These are phyloP conservation scores for Zaprionus ghesquierei DNA, from an alignment of 1,140 invertebrate species.

Conservation along the genomic window DNA sequence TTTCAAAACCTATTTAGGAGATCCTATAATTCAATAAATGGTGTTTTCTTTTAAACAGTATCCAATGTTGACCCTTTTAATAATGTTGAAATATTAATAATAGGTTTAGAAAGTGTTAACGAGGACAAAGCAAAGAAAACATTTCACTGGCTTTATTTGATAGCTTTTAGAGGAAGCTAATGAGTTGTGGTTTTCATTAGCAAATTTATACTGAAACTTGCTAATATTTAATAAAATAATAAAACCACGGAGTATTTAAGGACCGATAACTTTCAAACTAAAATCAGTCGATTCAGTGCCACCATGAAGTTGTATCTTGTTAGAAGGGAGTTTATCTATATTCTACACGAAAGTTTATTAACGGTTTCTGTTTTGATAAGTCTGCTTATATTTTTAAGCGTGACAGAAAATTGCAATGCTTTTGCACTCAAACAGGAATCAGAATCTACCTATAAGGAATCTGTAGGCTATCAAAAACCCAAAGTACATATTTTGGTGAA, in stretches of 20 bases:
- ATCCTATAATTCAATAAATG: no score
- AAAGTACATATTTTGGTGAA: no score
- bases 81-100: no score
- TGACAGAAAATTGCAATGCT: no score
- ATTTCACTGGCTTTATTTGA: not conserved
- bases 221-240: not conserved
- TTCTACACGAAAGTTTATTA: not conserved
- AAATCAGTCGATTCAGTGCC: not conserved
- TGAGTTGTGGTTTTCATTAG: not conserved
- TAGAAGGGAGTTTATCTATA: not conserved
- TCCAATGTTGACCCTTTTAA: no score
- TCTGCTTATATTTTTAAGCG: no score
- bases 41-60: no score
- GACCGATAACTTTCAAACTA: no score
- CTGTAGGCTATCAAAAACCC: no score
- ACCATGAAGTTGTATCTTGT: not conserved
- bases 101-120: not conserved
- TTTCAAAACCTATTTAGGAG: no score
- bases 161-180: not conserved
- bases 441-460: no score
- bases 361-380: not conserved
- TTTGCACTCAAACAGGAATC: no score
- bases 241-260: not conserved
- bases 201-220: not conserved
- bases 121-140: not conserved